These are phyloP conservation scores for Grapholita molesta DNA, from an alignment of 1,140 invertebrate genomes.

Conservation along the genomic window DNA sequence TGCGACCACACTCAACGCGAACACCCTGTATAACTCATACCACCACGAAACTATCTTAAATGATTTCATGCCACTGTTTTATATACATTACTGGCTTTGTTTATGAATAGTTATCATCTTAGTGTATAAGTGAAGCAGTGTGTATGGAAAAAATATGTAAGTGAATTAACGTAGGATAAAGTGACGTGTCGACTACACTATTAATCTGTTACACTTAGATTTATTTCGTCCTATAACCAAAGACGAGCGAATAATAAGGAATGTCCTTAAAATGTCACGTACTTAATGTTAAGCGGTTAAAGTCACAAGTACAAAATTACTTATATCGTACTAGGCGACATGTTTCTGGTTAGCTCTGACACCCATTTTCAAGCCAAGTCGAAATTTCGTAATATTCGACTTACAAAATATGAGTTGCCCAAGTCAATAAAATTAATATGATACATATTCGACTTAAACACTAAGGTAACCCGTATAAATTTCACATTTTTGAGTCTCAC, in stretches of 20 bases:
- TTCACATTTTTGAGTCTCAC: too few relatives aligned
- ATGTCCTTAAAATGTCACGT: not conserved
- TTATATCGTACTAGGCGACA: too few relatives aligned
- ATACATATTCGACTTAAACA: too few relatives aligned
- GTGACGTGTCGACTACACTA: conserved; percentile 23
- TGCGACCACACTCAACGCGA: conserved; percentile 2
- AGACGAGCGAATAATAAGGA: not conserved
- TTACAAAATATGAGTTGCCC: too few relatives aligned
- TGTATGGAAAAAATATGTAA: not conserved
- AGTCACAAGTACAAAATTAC: too few relatives aligned
- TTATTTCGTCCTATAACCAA: conserved; percentile 9
- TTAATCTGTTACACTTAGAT: conserved; percentile 22
- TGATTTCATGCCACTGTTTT: not conserved
- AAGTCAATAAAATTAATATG: too few relatives aligned
- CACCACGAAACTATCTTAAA: not conserved
- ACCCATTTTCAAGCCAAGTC: too few relatives aligned
- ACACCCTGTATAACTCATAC: not conserved
- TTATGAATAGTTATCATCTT: not conserved
- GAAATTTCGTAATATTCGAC: too few relatives aligned
- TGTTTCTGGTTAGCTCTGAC: too few relatives aligned
- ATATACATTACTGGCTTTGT: not conserved
- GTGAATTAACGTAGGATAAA: conserved; percentile 18
- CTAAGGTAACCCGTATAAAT: too few relatives aligned
- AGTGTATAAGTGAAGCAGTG: not conserved
- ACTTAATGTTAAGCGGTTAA: not conserved